phyloP scores from a whole-genome alignment of 1,140 invertebrate species.

The Aleiodes sp. region DNA sequence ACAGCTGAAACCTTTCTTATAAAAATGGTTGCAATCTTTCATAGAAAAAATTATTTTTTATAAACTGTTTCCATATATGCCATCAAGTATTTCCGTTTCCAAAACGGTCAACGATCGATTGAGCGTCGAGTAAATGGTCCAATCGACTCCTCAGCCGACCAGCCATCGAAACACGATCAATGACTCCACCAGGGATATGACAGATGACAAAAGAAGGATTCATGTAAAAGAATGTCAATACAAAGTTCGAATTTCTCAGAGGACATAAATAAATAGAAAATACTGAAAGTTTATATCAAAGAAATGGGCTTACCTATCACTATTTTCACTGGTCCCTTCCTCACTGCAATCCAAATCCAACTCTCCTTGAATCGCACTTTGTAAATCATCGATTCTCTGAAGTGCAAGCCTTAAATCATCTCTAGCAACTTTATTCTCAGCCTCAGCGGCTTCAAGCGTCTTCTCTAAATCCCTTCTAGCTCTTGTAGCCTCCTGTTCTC shows the following conservation, averaged over 20 bases:
- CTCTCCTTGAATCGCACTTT: conserved; percentile 83
- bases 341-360: conserved; percentile 70
- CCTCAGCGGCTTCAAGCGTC: conserved; percentile 72
- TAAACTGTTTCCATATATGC: too few relatives aligned
- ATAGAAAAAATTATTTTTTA: too few relatives aligned
- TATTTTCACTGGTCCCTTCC: conserved; percentile 70
- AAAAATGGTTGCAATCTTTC: too few relatives aligned
- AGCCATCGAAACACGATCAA: too few relatives aligned
- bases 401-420: conserved; percentile 82
- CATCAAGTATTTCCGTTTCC: too few relatives aligned
- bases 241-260: too few relatives aligned
- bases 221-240: background rate
- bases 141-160: too few relatives aligned
- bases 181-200: too few relatives aligned
- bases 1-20: too few relatives aligned
- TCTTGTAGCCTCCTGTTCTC: conserved; percentile 77
- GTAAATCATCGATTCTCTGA: conserved; percentile 85
- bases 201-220: too few relatives aligned
- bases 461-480: conserved; percentile 77
- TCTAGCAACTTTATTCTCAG: conserved; percentile 71
- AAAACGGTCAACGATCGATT: too few relatives aligned
- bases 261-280: conserved; percentile 3
- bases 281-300: conserved; percentile 24
- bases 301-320: conserved; percentile 67
- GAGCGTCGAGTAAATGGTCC: too few relatives aligned